Percentiles rank a stretch among this genome's conserved stretches.
These are phyloP conservation scores for Numenius arquata DNA, from an alignment of 2,113 vertebrate species.

Conservation along the genomic window DNA sequence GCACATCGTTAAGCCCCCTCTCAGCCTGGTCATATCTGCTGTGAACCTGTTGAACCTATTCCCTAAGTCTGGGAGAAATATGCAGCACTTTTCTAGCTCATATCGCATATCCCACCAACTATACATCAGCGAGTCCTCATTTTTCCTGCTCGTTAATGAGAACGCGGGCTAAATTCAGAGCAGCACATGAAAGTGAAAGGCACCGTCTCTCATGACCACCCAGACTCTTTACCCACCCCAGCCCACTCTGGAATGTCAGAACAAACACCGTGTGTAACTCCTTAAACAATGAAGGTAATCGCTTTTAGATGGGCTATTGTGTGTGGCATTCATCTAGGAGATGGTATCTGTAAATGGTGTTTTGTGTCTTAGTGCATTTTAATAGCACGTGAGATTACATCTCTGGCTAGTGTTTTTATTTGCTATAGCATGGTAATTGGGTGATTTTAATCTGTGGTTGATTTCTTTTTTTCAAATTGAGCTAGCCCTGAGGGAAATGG, in stretches of 20 bases:
- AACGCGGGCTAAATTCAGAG: neutral
- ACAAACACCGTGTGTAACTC: neutral
- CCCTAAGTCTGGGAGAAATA: neutral
- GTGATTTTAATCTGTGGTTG: conserved; percentile 9
- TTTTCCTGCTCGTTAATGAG: neutral
- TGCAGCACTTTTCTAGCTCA: neutral
- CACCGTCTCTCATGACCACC: neutral
- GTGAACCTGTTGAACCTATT: neutral
- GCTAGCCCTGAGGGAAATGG: neutral
- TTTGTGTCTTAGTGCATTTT: neutral
- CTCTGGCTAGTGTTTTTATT: conserved; percentile 44
- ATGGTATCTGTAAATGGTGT: conserved; percentile 3
- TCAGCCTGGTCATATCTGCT: neutral
- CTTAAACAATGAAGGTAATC: conserved; percentile 12
- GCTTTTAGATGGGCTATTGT: conserved; percentile 31
- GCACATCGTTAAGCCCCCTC: rapidly evolving
- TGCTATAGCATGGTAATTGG: neutral
- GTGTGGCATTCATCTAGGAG: conserved; percentile 8
- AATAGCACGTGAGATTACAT: neutral
- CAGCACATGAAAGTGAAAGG: neutral
- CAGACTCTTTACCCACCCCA: neutral
- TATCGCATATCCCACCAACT: neutral
- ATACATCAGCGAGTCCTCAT: rapidly evolving
- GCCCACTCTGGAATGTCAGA: neutral
- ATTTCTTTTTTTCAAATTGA: neutral